Evolutionary conservation across 2,888 invertebrate species (phyloP).

Genomic region (Watsonalla cultraria): DNA sequence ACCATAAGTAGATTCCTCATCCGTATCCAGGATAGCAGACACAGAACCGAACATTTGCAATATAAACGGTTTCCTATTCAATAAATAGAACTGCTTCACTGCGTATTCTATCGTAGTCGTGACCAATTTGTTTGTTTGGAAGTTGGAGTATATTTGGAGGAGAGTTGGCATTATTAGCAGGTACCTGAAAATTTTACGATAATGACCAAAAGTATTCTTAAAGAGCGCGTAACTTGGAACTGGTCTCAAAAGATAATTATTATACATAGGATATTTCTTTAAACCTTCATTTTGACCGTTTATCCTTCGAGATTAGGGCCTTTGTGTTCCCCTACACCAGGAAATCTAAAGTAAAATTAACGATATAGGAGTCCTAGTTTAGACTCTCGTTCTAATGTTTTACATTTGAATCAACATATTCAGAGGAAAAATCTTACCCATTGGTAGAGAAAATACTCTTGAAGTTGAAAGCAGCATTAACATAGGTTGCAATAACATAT

Average conservation of each 20-base stretch:
- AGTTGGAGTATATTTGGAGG: slow-evolving; percentile 96
- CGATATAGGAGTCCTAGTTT: too few relatives aligned
- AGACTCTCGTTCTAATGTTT: too few relatives aligned
- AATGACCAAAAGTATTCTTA: too few relatives aligned
- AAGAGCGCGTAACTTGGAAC: too few relatives aligned
- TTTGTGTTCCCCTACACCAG: too few relatives aligned
- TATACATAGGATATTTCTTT: too few relatives aligned
- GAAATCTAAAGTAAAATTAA: too few relatives aligned
- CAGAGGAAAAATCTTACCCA: slow-evolving; percentile 81
- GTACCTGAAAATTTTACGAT: slow-evolving; percentile 79
- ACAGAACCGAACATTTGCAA: slow-evolving; percentile 99
- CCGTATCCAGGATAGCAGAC: slow-evolving; percentile 96
- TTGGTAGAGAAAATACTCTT: slow-evolving; percentile 99
- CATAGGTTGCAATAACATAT: slow-evolving; percentile 97
- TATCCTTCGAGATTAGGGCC: too few relatives aligned
- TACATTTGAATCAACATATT: too few relatives aligned
- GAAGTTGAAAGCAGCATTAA: slow-evolving; percentile 98
- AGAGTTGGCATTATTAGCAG: slow-evolving; percentile 98
- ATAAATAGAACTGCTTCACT: slow-evolving; percentile 98
- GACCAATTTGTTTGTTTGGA: slow-evolving; percentile 97
- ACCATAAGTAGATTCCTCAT: slow-evolving; percentile 90
- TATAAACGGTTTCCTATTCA: slow-evolving; percentile 98
- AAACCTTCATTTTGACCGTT: too few relatives aligned
- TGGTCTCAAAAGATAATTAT: too few relatives aligned
- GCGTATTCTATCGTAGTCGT: slow-evolving; percentile 98